These are phyloP conservation scores for Corella eumyota DNA, from an alignment of 23 tunicate species.

Conservation along the genomic window DNA sequence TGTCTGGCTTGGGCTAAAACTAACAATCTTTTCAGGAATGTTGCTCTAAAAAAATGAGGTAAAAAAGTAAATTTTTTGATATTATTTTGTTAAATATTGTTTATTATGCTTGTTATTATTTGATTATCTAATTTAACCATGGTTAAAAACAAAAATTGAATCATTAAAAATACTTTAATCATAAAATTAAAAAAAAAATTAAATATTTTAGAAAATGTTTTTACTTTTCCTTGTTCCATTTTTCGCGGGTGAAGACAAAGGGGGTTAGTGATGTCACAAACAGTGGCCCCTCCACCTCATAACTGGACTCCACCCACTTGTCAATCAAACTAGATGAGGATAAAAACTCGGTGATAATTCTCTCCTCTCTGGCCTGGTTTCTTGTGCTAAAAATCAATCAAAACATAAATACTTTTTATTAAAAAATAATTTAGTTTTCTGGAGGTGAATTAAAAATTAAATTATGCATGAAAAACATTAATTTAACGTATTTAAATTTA, in stretches of 20 bases:
- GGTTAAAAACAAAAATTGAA: neutral
- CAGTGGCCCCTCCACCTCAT: constrained; percentile 84
- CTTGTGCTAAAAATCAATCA: constrained; percentile 33
- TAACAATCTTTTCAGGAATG: constrained; percentile 45
- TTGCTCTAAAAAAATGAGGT: constrained; percentile 8
- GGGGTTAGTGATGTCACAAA: constrained; percentile 38
- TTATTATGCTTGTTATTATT: neutral
- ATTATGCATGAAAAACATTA: no score
- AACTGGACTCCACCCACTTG: constrained; percentile 75
- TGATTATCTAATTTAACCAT: neutral
- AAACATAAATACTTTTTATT: no score
- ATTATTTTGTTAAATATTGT: neutral
- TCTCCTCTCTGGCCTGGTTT: constrained; percentile 57
- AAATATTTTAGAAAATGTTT: no score
- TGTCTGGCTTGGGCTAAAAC: constrained; percentile 55
- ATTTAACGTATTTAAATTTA: no score
- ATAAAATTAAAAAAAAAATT: no score
- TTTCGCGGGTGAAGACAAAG: constrained; percentile 30
- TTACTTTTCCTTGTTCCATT: constrained; percentile 57
- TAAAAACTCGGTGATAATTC: constrained; percentile 35
- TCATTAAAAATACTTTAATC: no score
- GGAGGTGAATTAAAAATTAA: no score
- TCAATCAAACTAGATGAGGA: constrained; percentile 15
- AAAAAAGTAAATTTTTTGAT: no score
- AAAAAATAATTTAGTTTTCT: no score